Evolutionary conservation across 2,888 invertebrate species (phyloP).

Genomic region (Alviniconcha strummeri): DNA sequence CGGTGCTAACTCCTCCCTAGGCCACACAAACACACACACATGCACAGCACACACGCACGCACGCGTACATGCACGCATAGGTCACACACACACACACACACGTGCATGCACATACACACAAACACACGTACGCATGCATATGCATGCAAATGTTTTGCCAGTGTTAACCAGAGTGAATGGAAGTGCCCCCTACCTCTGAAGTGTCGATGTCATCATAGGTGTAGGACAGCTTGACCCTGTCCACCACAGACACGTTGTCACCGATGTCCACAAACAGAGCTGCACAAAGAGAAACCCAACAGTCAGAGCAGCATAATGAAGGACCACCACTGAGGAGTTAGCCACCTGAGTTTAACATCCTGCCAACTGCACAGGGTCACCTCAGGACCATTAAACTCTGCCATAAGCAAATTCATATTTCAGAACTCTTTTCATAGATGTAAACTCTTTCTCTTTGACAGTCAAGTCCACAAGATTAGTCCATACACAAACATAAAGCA

Average conservation of each 20-base stretch:
- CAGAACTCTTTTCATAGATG: too few relatives aligned
- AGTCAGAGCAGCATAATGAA: too few relatives aligned
- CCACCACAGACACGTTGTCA: slow-evolving; percentile 68
- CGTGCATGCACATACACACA: background rate
- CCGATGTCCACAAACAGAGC: slow-evolving; percentile 72
- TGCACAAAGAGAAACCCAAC: slow-evolving; percentile 38
- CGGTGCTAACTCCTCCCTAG: too few relatives aligned
- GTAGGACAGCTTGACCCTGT: slow-evolving; percentile 69
- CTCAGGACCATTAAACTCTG: too few relatives aligned
- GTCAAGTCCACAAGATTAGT: too few relatives aligned
- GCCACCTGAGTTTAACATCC: too few relatives aligned
- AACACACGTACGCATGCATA: background rate
- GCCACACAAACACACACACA: background rate
- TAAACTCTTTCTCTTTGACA: too few relatives aligned
- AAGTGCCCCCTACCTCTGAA: slow-evolving; percentile 46
- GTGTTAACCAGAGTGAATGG: background rate
- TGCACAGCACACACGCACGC: too few relatives aligned
- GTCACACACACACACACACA: background rate
- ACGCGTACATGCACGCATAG: background rate
- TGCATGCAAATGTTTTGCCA: background rate
- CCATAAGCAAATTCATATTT: too few relatives aligned
- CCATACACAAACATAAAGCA: too few relatives aligned
- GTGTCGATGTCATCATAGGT: slow-evolving; percentile 63
- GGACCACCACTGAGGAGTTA: too few relatives aligned
- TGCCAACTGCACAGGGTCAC: too few relatives aligned